Base-by-base conservation (phyloP, 2,888 invertebrate species). In the Malthinus flaveolus region DNA sequence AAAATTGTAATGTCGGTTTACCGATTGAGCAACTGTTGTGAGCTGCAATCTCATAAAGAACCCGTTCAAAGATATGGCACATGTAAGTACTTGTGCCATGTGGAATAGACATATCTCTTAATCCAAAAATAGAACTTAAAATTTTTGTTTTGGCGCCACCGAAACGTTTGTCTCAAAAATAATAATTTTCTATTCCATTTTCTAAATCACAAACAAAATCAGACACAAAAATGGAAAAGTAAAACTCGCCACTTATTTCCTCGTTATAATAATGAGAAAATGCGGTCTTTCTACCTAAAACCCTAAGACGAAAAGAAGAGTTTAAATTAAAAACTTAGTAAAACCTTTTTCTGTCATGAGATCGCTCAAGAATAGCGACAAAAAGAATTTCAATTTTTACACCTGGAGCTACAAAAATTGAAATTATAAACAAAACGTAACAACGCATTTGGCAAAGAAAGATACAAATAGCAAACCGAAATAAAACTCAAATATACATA, bases 71-170 rank as follows among this genome's bases (percentile, higher is more conserved):
- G 49, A 58, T 52, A 58, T 52, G 36, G 57, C 52, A 23, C 23
- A 48, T 52, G 57, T 49, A 48, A 48, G 52, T 49, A 35, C 52
- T 52, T 34, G 57, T 47, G 48, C 48, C 51, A 51, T 48, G 39
- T 58, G 46, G 31, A 56, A 58, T 49, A 49, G 49, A 53, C 58
- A 57, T 51, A 46, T 34, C 46, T 47, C 23, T 15, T 47, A 31
- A 12, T 33, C 47, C 50, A 15, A 59, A 52, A 59, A 59, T 59
- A 59, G 54, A 46, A 37, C 49, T 54, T 47, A 50, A 53, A 59
- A 39, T 39, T 54, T 50, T 54, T 59, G 54, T 59, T 59, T 59
- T 54, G 59, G 59, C 59, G 59, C 59, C 59, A 50, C 50, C 39
- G 23, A 23, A 23, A 46, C 53, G 49, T 49, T 49, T 48, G 49